Evolutionary conservation across 2,797 vertebrate genomes (phyloP).

Genomic region (Podargus strigoides): DNA sequence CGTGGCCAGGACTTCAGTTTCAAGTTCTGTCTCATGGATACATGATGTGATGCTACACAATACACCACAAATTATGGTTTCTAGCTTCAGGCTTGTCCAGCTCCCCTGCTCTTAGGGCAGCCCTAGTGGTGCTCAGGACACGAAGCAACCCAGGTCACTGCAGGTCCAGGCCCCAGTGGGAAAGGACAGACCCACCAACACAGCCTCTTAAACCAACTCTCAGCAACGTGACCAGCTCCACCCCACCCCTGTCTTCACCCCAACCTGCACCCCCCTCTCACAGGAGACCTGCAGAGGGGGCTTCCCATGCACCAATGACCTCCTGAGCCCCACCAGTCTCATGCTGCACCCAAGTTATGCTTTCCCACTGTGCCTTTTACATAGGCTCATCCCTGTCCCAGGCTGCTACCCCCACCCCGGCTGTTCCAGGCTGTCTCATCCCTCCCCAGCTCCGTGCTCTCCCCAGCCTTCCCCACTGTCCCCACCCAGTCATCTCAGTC

Average conservation of each 20-base stretch:
- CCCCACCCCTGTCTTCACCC: background rate
- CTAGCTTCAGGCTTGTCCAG: background rate
- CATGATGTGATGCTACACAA: background rate
- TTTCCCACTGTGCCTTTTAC: background rate
- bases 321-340: background rate
- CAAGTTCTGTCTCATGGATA: background rate
- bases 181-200: background rate
- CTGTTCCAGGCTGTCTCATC: background rate
- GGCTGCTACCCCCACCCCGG: fast-evolving
- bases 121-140: fast-evolving
- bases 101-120: background rate
- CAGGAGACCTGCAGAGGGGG: background rate
- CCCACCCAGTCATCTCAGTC: background rate
- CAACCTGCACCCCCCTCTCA: background rate
- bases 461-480: background rate
- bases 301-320: fast-evolving
- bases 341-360: too few species aligned
- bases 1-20: background rate
- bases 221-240: background rate
- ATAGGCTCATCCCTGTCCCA: background rate
- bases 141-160: background rate
- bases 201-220: background rate
- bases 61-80: background rate
- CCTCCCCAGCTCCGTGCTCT: too few species aligned
- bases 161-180: background rate